Evolutionary conservation across 2,888 invertebrate genomes (phyloP), one percentile per base, ranked within the genome.

Genomic region (Bedellia somnulentella): DNA sequence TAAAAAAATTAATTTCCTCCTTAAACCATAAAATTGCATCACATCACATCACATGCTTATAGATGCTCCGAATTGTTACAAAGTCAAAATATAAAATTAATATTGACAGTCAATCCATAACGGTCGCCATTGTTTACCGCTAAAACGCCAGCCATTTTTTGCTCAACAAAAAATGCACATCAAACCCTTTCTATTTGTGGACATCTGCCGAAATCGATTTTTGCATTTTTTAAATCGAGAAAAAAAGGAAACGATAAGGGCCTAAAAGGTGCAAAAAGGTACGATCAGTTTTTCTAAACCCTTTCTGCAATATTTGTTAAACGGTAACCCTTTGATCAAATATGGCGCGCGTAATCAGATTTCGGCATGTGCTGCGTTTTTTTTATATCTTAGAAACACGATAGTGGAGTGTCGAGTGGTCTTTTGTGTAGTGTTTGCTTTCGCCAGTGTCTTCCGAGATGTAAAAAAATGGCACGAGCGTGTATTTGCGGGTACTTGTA

Each of bases 121-220:
- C 67, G 60, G 64, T 51, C 44, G 35, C 57, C 52, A 60, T 68
- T 70, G 64, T 68, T 66, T 68, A 63, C 60, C 51, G 37, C 36
- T 55, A 60, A 29, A 30, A 54, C 52, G 50, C 53, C 51, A 46
- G 55, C 54, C 41, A 52, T 59, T 68, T 67, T 27, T 64, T 66
- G 59, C 49, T 40, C 38, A 18, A 27, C n/a, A 31, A 30, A 42
- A 59, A 57, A 52, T 49, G 41, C 45, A 47, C 46, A 64, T 64
- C 60, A 64, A 71, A 73, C 70, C 71, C 67, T 67, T 70, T 71
- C 60, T 64, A 61, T 62, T 57, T 58, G 57, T 52, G 58, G 68
- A 64, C 75, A 75, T 73, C 75, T 75, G 75, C 70, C 66, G 60
- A 68, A 71, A 70, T 68, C 64, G 60, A 67, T 70, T 71, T 5